phyloP scores from a whole-genome alignment of 2,888 invertebrate species.

The Lordiphosa andalusiaca region DNA sequence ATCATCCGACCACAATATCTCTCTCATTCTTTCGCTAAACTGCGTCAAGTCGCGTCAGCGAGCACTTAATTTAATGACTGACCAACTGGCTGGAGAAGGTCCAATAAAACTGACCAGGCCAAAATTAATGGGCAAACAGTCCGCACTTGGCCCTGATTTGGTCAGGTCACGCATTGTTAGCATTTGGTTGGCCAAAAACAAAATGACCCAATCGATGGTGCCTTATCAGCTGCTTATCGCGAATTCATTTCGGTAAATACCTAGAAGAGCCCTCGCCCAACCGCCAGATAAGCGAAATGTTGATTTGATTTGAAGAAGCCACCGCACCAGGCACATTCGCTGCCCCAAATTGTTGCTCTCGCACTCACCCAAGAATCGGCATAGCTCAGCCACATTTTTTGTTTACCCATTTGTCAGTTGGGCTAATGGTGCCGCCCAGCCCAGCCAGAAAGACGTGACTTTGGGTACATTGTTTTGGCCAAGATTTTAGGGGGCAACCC shows the following conservation, averaged over 20 bases:
- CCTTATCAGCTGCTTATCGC: slow-evolving; percentile 52
- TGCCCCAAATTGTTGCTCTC: slow-evolving; percentile 13
- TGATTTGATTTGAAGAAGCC: background rate
- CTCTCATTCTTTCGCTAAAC: background rate
- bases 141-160: slow-evolving; percentile 40
- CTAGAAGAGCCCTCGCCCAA: background rate
- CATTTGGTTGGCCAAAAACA: slow-evolving; percentile 1
- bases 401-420: slow-evolving; percentile 52
- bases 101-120: slow-evolving; percentile 13
- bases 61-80: slow-evolving; percentile 61
- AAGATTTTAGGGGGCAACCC: slow-evolving; percentile 34
- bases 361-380: background rate
- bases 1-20: background rate
- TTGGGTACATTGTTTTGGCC: slow-evolving; percentile 38
- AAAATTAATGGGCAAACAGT: slow-evolving; percentile 39
- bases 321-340: background rate
- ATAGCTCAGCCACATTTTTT: slow-evolving; percentile 29
- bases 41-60: slow-evolving; percentile 30
- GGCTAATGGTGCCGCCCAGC: slow-evolving; percentile 44
- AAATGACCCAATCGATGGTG: slow-evolving; percentile 33
- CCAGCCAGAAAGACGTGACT: slow-evolving; percentile 43
- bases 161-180: slow-evolving; percentile 54
- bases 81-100: slow-evolving; percentile 22
- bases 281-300: slow-evolving; percentile 4
- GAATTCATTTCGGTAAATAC: slow-evolving; percentile 50